A percentile compares a stretch with the other conserved stretches of the same genome.
These are phyloP conservation scores for Sycophaga agraensis DNA, from an alignment of 1,140 invertebrate species.

Conservation along the genomic window DNA sequence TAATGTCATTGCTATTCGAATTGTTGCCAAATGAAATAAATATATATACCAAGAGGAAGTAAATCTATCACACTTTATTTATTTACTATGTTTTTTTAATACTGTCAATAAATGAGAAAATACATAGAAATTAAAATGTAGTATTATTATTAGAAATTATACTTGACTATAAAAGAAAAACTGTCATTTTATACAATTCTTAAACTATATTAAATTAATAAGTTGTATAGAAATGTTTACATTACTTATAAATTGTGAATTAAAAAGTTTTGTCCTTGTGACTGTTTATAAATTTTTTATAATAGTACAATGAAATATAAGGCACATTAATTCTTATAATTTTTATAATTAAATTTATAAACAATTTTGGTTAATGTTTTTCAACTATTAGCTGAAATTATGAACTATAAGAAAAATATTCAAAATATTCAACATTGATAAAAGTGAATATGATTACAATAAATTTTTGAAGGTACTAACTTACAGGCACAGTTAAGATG, in stretches of 20 bases:
- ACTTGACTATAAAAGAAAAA: background rate
- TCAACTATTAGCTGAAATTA: background rate
- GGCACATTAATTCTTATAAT: constrained; percentile 10
- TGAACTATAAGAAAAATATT: too few relatives aligned
- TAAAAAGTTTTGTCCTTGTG: too few relatives aligned
- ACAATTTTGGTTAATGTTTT: background rate
- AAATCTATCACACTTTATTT: background rate
- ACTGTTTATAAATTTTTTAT: too few relatives aligned
- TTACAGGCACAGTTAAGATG: constrained; percentile 16
- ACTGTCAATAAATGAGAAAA: too few relatives aligned
- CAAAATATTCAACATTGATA: background rate
- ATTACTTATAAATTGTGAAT: too few relatives aligned
- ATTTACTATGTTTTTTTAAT: background rate
- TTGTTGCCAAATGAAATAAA: constrained; percentile 27
- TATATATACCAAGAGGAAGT: constrained; percentile 4
- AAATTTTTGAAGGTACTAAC: constrained; percentile 4
- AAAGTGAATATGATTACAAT: background rate
- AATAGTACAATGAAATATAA: constrained; percentile 5
- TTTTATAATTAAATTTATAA: constrained; percentile 4
- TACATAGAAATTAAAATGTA: background rate
- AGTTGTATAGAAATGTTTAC: background rate
- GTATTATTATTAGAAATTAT: constrained; percentile 15
- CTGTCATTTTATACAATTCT: background rate
- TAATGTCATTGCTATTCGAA: constrained; percentile 8
- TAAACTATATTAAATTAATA: background rate